A percentile compares a stretch with the other conserved stretches of the same genome.
Conservation (phyloP, 2,888 invertebrate genomes). For the Rhimphoctona megacephalus region DNA sequence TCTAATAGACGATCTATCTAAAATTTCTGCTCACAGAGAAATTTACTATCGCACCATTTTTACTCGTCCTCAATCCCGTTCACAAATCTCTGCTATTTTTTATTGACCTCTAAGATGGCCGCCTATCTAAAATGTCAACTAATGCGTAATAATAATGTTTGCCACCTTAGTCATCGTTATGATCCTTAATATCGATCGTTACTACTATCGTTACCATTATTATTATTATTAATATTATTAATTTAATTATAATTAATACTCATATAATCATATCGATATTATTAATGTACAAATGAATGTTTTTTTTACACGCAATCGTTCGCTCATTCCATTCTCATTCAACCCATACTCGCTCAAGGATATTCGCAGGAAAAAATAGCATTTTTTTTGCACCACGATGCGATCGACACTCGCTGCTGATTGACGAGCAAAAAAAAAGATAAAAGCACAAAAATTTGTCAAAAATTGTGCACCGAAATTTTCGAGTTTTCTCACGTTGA, state of each 20-base stretch:
- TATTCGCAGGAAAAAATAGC: slow-evolving; percentile 10
- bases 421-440: not conserved
- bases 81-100: slow-evolving; percentile 50
- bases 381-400: not conserved
- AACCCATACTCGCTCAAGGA: not conserved
- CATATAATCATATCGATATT: slow-evolving; percentile 46
- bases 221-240: not conserved
- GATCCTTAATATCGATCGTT: slow-evolving; percentile 45
- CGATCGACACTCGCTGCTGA: slow-evolving; percentile 53
- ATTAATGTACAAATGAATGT: slow-evolving; percentile 49
- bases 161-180: slow-evolving; percentile 48
- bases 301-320: slow-evolving; percentile 9
- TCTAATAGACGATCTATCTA: slow-evolving; percentile 66
- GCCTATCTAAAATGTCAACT: slow-evolving; percentile 53
- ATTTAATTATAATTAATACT: slow-evolving; percentile 2
- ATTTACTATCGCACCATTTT: slow-evolving; percentile 52
- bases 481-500: not conserved
- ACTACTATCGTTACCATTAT: slow-evolving; percentile 22
- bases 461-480: not conserved
- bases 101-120: slow-evolving; percentile 46
- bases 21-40: slow-evolving; percentile 38
- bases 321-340: slow-evolving; percentile 9
- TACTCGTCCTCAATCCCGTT: slow-evolving; percentile 20
- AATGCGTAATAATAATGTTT: slow-evolving; percentile 56
- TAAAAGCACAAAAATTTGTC: not conserved